These are phyloP conservation scores for Oryzias woworae DNA, from an alignment of 2,113 vertebrate genomes.

Conservation along the genomic window DNA sequence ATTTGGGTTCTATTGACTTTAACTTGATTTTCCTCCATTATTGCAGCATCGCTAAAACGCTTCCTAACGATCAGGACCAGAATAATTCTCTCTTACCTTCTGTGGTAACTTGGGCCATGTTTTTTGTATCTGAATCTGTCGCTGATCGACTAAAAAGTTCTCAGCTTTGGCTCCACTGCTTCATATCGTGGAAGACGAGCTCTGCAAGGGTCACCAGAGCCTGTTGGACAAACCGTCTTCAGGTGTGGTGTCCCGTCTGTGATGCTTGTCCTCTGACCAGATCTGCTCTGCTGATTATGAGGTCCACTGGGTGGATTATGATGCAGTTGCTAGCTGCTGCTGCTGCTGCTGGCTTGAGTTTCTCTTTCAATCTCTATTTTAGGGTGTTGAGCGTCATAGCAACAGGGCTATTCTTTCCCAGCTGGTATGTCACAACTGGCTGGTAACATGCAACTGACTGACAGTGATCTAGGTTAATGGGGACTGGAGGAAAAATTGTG, in stretches of 20 bases:
- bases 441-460: conserved; percentile 15
- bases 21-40: too few relatives aligned
- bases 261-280: conserved; percentile 10
- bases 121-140: conserved; percentile 28
- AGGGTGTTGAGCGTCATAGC: conserved; percentile 48
- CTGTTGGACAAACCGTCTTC: conserved; percentile 4
- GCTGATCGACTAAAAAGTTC: conserved; percentile 11
- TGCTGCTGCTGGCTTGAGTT: conserved; percentile 57
- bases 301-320: conserved; percentile 29
- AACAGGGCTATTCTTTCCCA: conserved; percentile 55
- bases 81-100: conserved; percentile 72
- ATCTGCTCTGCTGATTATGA: conserved; percentile 39
- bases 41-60: neutral
- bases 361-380: conserved; percentile 74
- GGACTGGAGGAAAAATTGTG: neutral
- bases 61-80: neutral
- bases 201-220: neutral
- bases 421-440: conserved; percentile 61
- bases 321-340: conserved; percentile 57
- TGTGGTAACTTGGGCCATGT: conserved; percentile 59
- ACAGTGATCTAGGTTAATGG: conserved; percentile 6
- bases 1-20: too few relatives aligned
- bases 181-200: neutral
- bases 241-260: conserved; percentile 6
- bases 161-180: conserved; percentile 11